These are phyloP conservation scores for Drosophila prolongata DNA, from an alignment of 2,888 invertebrate species.

Conservation along the genomic window DNA sequence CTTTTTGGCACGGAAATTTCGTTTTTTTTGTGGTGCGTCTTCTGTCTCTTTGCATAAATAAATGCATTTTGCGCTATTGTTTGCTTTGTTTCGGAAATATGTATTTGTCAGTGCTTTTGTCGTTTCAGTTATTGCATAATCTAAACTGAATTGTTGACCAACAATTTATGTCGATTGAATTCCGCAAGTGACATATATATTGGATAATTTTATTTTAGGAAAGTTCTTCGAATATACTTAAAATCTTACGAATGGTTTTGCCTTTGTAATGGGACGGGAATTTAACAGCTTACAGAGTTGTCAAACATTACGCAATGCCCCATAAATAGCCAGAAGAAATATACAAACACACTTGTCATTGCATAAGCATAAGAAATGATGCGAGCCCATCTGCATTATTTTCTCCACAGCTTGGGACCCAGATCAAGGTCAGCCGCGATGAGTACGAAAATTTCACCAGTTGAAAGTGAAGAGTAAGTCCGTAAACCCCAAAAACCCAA, in stretches of 20 bases:
- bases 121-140: conserved; percentile 51
- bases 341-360: conserved; percentile 63
- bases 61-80: conserved; percentile 60
- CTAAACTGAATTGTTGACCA: conserved; percentile 16
- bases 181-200: conserved; percentile 47
- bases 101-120: conserved; percentile 52
- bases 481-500: conserved; percentile 16
- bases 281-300: not conserved
- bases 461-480: conserved; percentile 45
- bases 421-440: conserved; percentile 66
- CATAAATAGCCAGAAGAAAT: conserved; percentile 66
- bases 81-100: conserved; percentile 45
- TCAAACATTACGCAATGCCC: conserved; percentile 55
- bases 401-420: conserved; percentile 50
- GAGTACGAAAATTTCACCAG: conserved; percentile 69
- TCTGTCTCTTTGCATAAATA: conserved; percentile 63
- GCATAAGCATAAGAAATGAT: conserved; percentile 62
- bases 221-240: not conserved
- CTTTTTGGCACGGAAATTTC: conserved; percentile 41
- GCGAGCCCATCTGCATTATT: conserved; percentile 51
- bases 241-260: not conserved
- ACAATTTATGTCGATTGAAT: conserved; percentile 54
- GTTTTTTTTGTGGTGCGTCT: conserved; percentile 15
- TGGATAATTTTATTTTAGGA: not conserved
- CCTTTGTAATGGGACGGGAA: not conserved